Conservation (phyloP, 2,888 invertebrate species). For the Leucoma salicis region DNA sequence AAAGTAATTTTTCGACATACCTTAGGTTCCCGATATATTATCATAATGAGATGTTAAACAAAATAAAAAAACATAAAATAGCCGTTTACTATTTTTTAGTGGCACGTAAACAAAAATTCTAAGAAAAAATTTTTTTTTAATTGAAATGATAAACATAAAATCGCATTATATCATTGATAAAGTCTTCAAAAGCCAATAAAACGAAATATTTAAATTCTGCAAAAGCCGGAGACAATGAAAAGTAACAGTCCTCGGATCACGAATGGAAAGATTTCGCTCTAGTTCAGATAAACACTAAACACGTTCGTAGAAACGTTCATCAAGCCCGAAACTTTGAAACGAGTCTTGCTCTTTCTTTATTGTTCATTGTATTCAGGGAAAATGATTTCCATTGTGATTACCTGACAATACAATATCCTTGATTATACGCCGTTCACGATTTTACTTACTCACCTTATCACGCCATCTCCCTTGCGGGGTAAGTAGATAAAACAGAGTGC, state of each 20-base stretch:
- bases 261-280: conserved; percentile 38
- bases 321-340: conserved; percentile 49
- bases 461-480: too few species aligned
- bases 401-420: too few species aligned
- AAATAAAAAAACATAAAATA: too few species aligned
- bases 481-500: too few species aligned
- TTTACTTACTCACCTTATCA: too few species aligned
- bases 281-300: conserved; percentile 40
- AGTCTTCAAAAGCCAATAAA: conserved; percentile 17
- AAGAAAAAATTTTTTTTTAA: too few species aligned
- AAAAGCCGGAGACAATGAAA: conserved; percentile 33
- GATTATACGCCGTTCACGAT: too few species aligned
- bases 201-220: conserved; percentile 13
- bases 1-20: too few species aligned
- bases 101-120: too few species aligned
- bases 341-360: conserved; percentile 47
- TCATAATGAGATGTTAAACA: too few species aligned
- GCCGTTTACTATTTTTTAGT: too few species aligned
- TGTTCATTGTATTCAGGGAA: conserved; percentile 49
- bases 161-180: conserved; percentile 4
- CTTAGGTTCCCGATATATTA: too few species aligned
- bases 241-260: conserved; percentile 27
- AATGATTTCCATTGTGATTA: conserved; percentile 35
- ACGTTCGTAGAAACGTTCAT: conserved; percentile 48
- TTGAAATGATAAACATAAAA: neutral